Conservation (phyloP, 2,888 invertebrate species). For the Bibio marci region DNA sequence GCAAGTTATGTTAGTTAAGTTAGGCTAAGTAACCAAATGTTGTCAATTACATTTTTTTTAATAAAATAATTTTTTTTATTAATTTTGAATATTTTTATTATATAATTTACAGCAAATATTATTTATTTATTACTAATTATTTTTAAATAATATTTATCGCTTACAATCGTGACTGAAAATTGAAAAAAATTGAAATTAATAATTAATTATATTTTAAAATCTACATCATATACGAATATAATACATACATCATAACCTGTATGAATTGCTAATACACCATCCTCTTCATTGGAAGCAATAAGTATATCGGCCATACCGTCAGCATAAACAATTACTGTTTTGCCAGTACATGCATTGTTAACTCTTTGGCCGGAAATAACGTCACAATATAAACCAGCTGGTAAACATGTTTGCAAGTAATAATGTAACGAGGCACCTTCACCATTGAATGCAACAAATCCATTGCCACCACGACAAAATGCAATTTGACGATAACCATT, state of each 20-base stretch:
- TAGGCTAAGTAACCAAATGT: too few relatives aligned
- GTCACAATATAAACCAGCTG: conserved; percentile 50
- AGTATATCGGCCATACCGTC: conserved; percentile 40
- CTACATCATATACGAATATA: too few relatives aligned
- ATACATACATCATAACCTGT: conserved; percentile 9
- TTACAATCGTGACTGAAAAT: too few relatives aligned
- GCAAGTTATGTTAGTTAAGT: too few relatives aligned
- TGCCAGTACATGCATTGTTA: conserved; percentile 34
- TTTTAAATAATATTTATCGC: too few relatives aligned
- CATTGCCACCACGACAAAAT: conserved; percentile 51
- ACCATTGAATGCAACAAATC: conserved; percentile 53
- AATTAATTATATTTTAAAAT: too few relatives aligned
- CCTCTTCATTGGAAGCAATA: conserved; percentile 32
- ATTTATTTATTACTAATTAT: too few relatives aligned
- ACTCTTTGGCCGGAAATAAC: conserved; percentile 36
- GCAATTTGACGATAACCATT: conserved; percentile 59
- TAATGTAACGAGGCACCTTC: conserved; percentile 36
- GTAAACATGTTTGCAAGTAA: conserved; percentile 33
- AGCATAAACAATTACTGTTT: conserved; percentile 6
- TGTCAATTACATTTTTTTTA: too few relatives aligned
- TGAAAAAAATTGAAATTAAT: too few relatives aligned
- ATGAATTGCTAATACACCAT: conserved; percentile 48
- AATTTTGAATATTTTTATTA: too few relatives aligned
- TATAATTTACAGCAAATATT: too few relatives aligned
- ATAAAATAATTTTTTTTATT: too few relatives aligned